Evolutionary conservation across 2,888 invertebrate species (phyloP), one percentile per base, ranked within the genome.

Genomic region (Neelides folsomi): DNA sequence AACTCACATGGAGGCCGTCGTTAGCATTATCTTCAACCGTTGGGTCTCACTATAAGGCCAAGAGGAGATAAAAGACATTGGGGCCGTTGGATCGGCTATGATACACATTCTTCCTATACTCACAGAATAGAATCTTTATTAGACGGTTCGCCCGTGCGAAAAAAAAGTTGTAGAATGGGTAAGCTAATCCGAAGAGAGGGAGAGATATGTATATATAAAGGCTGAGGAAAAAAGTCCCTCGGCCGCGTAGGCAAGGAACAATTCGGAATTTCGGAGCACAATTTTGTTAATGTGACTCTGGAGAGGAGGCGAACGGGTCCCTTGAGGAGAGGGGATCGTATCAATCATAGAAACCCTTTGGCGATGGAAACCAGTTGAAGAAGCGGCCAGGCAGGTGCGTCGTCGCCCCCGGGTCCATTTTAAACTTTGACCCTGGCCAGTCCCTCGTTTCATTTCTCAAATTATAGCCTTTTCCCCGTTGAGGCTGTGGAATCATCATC

Each of bases 271-370:
- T 47, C 47, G 37, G 27, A 27, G 47, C 39, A 47, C 47, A 47
- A 47, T 47, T 47, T 47, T 47, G 47, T 47, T 47, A 47, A 47
- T 47, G 47, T 47, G 39, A 38, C 47, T 39, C 39, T 47, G n/a
- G 47, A 47, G 47, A 47, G 39, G 12, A 19, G 27, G 18, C 13
- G 37, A 15, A 16, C 19, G 38, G 47, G 15, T 47, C 47, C 47
- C 47, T 47, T 47, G 47, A 47, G 47, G 47, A 39, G 47, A 39
- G 47, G n/a, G 34, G 36, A 18, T 46, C 60, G 54, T 60, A 60
- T 60, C 60, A 60, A 60, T 60, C 57, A 60, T 57, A 56, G 54
- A 50, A 53, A 53, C 54, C 57, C 60, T 60, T 56, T 53, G 57
- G 60, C 57, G 51, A 60, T 60, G 47, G 54, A 60, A 60, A 60